Conservation (phyloP, 2,888 invertebrate species). For the Gortyna flavago region DNA sequence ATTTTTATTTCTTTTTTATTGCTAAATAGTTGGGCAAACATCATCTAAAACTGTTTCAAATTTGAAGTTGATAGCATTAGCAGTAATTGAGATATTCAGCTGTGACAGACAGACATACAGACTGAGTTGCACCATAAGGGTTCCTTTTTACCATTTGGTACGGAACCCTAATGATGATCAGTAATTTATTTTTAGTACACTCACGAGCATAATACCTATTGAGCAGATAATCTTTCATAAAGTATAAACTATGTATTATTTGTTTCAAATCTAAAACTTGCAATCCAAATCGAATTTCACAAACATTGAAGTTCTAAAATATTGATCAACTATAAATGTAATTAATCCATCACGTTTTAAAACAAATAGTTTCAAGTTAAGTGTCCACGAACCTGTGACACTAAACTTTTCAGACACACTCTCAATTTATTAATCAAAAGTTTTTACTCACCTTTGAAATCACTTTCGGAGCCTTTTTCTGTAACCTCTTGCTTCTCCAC, state of each 20-base stretch:
- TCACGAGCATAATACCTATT: not conserved
- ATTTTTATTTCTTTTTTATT: too few relatives aligned
- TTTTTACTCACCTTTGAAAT: slow-evolving; percentile 53
- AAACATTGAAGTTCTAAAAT: slow-evolving; percentile 26
- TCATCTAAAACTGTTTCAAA: too few relatives aligned
- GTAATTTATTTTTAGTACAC: not conserved
- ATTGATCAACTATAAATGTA: slow-evolving; percentile 11
- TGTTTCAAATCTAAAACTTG: not conserved
- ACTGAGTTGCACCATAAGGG: too few relatives aligned
- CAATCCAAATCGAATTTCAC: slow-evolving; percentile 25
- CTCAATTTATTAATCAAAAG: slow-evolving; percentile 20
- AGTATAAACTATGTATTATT: too few relatives aligned
- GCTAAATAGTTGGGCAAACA: too few relatives aligned
- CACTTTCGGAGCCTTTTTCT: slow-evolving; percentile 21
- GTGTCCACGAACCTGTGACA: not conserved
- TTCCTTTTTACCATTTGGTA: too few relatives aligned
- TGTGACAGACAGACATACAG: too few relatives aligned
- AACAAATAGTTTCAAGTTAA: slow-evolving; percentile 16
- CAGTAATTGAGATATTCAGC: too few relatives aligned
- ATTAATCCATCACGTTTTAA: slow-evolving; percentile 26
- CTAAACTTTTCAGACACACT: slow-evolving; percentile 35
- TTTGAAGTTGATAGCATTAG: too few relatives aligned
- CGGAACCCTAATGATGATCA: not conserved
- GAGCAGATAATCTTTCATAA: too few relatives aligned
- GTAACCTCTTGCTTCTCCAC: slow-evolving; percentile 21